A percentile compares a stretch with the other conserved stretches of the same genome.
phyloP scores from a whole-genome alignment of 2,797 vertebrate species.

The Pseudocheirus occidentalis region DNA sequence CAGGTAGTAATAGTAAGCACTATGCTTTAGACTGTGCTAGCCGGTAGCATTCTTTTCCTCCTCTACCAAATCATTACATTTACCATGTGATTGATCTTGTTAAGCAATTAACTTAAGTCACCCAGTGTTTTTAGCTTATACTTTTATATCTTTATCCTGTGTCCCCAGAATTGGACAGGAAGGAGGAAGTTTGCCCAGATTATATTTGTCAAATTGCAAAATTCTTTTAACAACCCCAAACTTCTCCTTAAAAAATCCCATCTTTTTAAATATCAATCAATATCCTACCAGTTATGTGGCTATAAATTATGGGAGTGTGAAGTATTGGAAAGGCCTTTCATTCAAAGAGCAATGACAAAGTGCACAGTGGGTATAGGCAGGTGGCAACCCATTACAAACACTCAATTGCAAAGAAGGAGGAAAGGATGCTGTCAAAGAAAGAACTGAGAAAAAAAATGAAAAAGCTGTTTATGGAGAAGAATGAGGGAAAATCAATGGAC shows the following conservation, averaged over 20 bases:
- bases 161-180: neutral
- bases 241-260: neutral
- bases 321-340: neutral
- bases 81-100: neutral
- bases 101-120: neutral
- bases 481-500: neutral
- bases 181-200: neutral
- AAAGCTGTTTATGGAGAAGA: neutral
- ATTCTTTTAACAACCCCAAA: neutral
- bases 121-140: neutral
- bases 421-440: neutral
- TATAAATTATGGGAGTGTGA: neutral
- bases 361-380: neutral
- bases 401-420: neutral
- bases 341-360: neutral
- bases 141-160: neutral
- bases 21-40: neutral
- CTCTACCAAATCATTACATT: neutral
- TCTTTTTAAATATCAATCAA: neutral
- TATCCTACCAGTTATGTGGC: neutral
- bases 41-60: neutral
- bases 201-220: neutral
- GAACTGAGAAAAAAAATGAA: neutral
- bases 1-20: neutral
- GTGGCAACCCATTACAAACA: neutral